Evolutionary conservation across 2,888 invertebrate species (phyloP).

Genomic region (Morinoia aosen): DNA sequence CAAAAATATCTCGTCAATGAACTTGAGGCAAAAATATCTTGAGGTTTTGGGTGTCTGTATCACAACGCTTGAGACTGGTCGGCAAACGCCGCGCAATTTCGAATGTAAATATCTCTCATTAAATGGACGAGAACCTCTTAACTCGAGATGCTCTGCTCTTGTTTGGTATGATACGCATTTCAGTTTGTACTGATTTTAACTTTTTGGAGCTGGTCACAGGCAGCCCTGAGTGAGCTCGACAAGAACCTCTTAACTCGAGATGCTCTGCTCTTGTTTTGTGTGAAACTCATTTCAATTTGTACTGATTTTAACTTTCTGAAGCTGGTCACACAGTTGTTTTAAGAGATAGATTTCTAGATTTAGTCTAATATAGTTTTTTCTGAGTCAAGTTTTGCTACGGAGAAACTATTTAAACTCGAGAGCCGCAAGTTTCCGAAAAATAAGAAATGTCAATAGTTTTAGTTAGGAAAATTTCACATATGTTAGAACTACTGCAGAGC

Average conservation of each 20-base stretch:
- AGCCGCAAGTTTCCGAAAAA: not conserved
- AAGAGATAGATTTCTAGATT: too few species aligned
- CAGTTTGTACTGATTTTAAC: not conserved
- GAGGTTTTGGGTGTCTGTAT: not conserved
- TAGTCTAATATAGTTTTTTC: not conserved
- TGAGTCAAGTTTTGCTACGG: not conserved
- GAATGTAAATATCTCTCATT: not conserved
- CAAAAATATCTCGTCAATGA: not conserved
- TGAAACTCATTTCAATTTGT: not conserved
- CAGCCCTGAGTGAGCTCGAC: not conserved
- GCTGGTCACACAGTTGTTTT: not conserved
- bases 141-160: not conserved
- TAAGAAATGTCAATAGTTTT: not conserved
- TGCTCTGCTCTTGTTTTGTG: not conserved
- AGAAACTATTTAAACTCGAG: not conserved
- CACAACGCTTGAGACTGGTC: not conserved
- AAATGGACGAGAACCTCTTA: not conserved
- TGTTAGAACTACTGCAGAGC: not conserved
- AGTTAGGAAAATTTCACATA: not conserved
- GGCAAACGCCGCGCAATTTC: not conserved
- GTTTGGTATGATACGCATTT: not conserved
- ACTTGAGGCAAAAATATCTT: not conserved
- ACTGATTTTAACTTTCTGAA: not conserved
- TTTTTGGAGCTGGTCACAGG: not conserved
- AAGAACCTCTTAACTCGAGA: not conserved